Evolutionary conservation across 2,113 vertebrate species (phyloP).

Genomic region (Athene noctua): DNA sequence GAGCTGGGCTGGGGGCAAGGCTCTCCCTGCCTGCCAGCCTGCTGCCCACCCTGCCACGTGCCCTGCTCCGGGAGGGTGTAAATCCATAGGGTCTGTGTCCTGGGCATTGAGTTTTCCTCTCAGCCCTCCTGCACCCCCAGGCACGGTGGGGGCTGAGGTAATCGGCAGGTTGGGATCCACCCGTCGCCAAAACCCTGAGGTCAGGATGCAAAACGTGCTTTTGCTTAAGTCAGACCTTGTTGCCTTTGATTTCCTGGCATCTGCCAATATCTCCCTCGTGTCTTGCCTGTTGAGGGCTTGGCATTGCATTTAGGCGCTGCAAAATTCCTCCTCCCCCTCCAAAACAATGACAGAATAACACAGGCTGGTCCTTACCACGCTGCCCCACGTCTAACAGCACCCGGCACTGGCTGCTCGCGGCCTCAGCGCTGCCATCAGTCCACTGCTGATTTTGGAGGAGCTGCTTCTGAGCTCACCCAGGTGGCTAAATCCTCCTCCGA

Average conservation of each 20-base stretch:
- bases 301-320: neutral
- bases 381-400: neutral
- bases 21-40: neutral
- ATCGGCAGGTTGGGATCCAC: neutral
- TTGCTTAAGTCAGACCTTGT: neutral
- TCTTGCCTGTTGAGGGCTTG: neutral
- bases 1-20: neutral
- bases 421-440: neutral
- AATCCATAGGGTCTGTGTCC: neutral
- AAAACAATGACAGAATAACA: neutral
- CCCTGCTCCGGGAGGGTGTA: rapidly evolving
- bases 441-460: neutral
- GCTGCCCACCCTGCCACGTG: neutral
- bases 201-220: neutral
- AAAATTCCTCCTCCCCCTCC: neutral
- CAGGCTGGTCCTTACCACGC: rapidly evolving
- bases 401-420: rapidly evolving
- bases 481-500: neutral
- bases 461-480: neutral
- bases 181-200: rapidly evolving
- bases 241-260: neutral
- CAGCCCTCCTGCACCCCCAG: neutral
- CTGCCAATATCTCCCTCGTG: rapidly evolving
- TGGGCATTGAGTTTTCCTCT: neutral
- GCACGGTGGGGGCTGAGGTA: too few species aligned